A percentile compares a stretch with the other conserved stretches of the same genome.
These are phyloP conservation scores for Mnemiopsis leidyi DNA, from an alignment of 37 sponge, comb jelly and placozoan genomes.

Conservation along the genomic window DNA sequence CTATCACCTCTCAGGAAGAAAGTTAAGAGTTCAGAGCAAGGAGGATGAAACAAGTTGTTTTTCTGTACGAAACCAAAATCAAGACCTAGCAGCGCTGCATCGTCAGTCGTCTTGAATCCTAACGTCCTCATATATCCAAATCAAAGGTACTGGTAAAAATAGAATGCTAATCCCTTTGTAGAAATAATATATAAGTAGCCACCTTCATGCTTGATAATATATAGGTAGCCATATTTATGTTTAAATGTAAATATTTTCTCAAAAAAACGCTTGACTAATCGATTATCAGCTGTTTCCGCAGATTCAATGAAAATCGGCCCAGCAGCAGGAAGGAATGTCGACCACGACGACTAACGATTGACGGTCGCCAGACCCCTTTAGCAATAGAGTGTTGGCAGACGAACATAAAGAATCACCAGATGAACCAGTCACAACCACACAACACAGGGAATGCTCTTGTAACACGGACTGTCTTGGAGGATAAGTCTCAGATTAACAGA, in stretches of 20 bases:
- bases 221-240: not conserved
- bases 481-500: not conserved
- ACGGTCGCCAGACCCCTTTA: conserved; percentile 29
- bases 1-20: conserved; percentile 2
- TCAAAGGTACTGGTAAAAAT: not conserved
- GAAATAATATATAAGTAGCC: too few relatives aligned
- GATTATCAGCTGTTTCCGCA: not conserved
- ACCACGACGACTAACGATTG: not conserved
- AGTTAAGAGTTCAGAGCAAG: conserved; percentile 1
- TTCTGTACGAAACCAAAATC: not conserved
- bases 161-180: too few relatives aligned
- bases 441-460: not conserved
- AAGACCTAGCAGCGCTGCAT: too few relatives aligned
- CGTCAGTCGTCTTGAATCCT: not conserved
- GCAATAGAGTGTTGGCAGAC: conserved; percentile 27
- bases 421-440: not conserved
- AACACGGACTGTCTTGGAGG: conserved; percentile 23
- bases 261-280: not conserved
- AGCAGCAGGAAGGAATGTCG: not conserved
- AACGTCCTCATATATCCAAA: not conserved
- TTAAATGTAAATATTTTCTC: not conserved
- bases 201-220: too few relatives aligned
- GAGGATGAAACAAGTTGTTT: conserved; percentile 32
- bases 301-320: conserved; percentile 11
- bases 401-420: conserved; percentile 9